phyloP scores from a whole-genome alignment of 1,140 invertebrate genomes.

The Drosophila subpulchrella region DNA sequence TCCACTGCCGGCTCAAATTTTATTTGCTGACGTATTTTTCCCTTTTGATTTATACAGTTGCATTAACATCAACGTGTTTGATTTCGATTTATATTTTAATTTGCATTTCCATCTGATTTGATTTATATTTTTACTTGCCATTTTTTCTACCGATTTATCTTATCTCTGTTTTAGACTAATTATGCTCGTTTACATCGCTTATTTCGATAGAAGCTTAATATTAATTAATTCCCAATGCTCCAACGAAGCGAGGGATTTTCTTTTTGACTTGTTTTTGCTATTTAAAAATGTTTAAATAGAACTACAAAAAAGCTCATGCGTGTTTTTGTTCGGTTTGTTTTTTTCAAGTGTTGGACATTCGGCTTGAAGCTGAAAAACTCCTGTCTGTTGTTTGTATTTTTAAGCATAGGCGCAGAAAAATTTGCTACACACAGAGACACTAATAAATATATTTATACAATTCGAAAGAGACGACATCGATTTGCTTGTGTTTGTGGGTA shows the following conservation, averaged over 20 bases:
- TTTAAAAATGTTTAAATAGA: slow-evolving; percentile 40
- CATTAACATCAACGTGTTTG: slow-evolving; percentile 41
- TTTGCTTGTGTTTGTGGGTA: slow-evolving; percentile 26
- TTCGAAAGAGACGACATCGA: slow-evolving; percentile 44
- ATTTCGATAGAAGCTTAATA: slow-evolving; percentile 66
- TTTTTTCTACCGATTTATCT: slow-evolving; percentile 47
- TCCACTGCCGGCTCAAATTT: slow-evolving; percentile 22
- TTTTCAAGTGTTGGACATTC: slow-evolving; percentile 27
- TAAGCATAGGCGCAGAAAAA: slow-evolving; percentile 62
- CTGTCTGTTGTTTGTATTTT: slow-evolving; percentile 32
- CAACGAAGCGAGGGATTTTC: slow-evolving; percentile 8
- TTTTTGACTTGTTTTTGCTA: slow-evolving; percentile 18
- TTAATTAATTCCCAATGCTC: slow-evolving; percentile 58
- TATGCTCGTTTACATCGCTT: slow-evolving; percentile 49
- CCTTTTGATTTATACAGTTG: slow-evolving; percentile 30
- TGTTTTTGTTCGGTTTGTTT: slow-evolving; percentile 39
- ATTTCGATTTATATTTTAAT: slow-evolving; percentile 53
- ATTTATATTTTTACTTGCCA: slow-evolving; percentile 40
- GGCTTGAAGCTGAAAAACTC: slow-evolving; percentile 32
- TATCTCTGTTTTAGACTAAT: slow-evolving; percentile 49
- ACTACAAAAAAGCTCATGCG: slow-evolving; percentile 76
- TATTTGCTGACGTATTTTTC: slow-evolving; percentile 22
- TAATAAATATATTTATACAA: slow-evolving; percentile 43
- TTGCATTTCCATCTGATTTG: slow-evolving; percentile 53
- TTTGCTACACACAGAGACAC: slow-evolving; percentile 60